Evolutionary conservation across 2,888 invertebrate species (phyloP).

Genomic region (Carcina quercana): DNA sequence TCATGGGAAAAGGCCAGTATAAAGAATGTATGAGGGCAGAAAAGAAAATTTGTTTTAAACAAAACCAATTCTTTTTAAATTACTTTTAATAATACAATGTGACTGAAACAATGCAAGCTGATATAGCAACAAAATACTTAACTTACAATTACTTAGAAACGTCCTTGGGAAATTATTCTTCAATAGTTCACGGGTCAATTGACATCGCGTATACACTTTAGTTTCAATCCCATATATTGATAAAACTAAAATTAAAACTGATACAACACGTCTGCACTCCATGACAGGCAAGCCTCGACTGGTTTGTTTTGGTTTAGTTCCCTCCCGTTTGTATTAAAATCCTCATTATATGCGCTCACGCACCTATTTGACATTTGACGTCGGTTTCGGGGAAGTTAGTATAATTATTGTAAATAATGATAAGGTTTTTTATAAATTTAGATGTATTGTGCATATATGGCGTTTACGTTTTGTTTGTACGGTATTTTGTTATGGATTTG

Average conservation of each 20-base stretch:
- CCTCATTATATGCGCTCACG: slow-evolving; percentile 32
- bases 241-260: slow-evolving; percentile 29
- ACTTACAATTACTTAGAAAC: slow-evolving; percentile 83
- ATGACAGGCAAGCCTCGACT: slow-evolving; percentile 39
- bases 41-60: no score
- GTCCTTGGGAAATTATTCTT: slow-evolving; percentile 78
- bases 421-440: no score
- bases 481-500: no score
- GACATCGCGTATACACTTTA: slow-evolving; percentile 80
- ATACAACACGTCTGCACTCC: slow-evolving; percentile 37
- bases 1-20: no score
- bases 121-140: slow-evolving; percentile 6
- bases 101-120: no score
- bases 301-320: slow-evolving; percentile 15
- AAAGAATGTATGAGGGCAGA: no score
- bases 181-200: slow-evolving; percentile 78
- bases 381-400: slow-evolving; percentile 6
- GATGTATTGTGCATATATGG: no score
- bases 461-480: no score
- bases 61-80: no score
- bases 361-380: slow-evolving; percentile 36
- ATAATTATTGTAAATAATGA: slow-evolving; percentile 1
- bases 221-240: slow-evolving; percentile 34
- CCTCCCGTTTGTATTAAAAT: neutral
- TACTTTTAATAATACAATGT: no score